Base-by-base conservation (phyloP, 1,140 invertebrate genomes). In the Chrysopa pallens region DNA sequence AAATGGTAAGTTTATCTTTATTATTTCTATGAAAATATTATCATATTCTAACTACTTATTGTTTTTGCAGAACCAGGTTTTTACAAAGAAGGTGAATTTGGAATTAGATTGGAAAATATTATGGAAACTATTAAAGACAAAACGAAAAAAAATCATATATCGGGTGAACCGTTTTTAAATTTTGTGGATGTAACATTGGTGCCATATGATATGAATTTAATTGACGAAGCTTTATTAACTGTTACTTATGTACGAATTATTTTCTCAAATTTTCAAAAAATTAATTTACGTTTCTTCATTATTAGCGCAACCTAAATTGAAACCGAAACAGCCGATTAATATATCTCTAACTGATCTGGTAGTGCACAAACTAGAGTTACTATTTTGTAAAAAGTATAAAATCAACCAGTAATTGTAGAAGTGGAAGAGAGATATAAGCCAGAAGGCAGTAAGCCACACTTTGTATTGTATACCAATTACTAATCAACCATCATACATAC, bases 191-290 rank as follows among this genome's bases (percentile, higher is more conserved):
- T 92, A 1, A 95, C 91, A 8, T 61, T 94, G 29, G 81, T 97
- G 6, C 94, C 94, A 4, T 93, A 88, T 53, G 90, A 96, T 61
- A 79, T 74, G 1, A 94, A 91, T 58, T 63, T 98, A 42, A 85
- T 98, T 43, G 76, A 93, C 48, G 60, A 72, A 6, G 68, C 70
- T 38, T 64, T 94, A 52, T 65, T 98, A 7, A 86, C 78, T 38
- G 64, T 71, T 29, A 66, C 73, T 42, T 78, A 86, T 59, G 82
- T 84, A 63, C 67, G 54, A 43, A 36, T 41, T 11, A 3, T 23
- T 23, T 23, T 5, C 17, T 5, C 17, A 5, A 23, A 23, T 23
- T 5, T 5, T 23, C 17, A 23, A 23, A 23, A 23, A 23, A 23
- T n/a, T n/a, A n/a, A n/a, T n/a, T n/a, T n/a, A n/a, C n/a, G n/a